Evolutionary conservation across 2,113 vertebrate genomes (phyloP), one percentile per base, ranked within the genome.

Genomic region (Opisthocomus hoazin): DNA sequence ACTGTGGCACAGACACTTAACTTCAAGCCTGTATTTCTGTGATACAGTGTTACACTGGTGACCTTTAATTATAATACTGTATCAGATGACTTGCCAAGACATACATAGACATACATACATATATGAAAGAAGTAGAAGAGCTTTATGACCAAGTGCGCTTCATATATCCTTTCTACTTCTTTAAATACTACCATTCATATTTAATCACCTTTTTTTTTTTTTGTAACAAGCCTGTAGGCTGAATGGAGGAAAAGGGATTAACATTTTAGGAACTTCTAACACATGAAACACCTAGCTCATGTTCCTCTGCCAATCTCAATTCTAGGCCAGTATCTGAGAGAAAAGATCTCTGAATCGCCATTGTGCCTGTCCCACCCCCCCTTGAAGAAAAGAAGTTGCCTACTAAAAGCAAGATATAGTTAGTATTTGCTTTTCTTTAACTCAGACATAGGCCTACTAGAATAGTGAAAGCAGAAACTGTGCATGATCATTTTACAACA

Each of bases 341-440:
- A 26, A 58, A 64, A 10, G 0, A 50, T 5, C 19, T 65, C 80
- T 8, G 11, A 56, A 53, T 27, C 2, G 1, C 37, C 56, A 16
- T 0, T 30, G 6, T 26, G 16, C 12, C 60, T 7, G 11, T 5
- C 13, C 13, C 10, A n/a, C 10, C 6, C 32, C 7, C 10, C 75
- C 32, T 12, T 16, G 16, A 65, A 15, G 19, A 22, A 32, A 50
- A 45, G 6, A 39, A 48, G 11, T 2, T 43, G 11, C 41, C 26
- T 61, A 45, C 17, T 57, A n/a, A 39, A 61, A 37, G 50, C 21
- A 82, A 36, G 29, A 45, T 10, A 14, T 3, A 32, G 21, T 27
- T 34, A 77, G 18, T 12, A 70, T 22, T 51, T 56, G 13, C 46
- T 75, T 66, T 17, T 69, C 22, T 39, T 13, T 18, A 30, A 32